Evolutionary conservation across 2,797 vertebrate genomes (phyloP).

Genomic region (Pipistrellus kuhlii): DNA sequence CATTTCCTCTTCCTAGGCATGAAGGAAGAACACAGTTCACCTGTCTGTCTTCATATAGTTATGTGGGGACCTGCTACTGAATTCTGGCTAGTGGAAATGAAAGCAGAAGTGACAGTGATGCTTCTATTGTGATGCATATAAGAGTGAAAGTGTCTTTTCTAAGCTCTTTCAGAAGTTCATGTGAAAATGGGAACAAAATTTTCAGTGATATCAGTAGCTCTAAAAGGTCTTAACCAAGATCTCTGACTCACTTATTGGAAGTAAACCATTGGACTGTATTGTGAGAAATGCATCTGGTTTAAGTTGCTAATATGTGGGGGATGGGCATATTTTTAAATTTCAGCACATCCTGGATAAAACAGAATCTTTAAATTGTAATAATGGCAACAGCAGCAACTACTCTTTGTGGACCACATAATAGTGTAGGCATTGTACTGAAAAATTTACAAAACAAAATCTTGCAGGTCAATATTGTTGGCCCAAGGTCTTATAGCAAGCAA

Average conservation of each 20-base stretch:
- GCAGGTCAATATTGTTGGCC: not conserved
- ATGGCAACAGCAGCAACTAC: not conserved
- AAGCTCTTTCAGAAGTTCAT: not conserved
- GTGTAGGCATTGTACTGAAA: not conserved
- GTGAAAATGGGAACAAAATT: not conserved
- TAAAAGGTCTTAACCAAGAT: not conserved
- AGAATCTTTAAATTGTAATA: not conserved
- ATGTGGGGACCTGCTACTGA: not conserved
- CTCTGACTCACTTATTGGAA: not conserved
- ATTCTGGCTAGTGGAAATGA: not conserved
- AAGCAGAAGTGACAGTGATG: not conserved
- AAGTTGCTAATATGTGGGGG: not conserved
- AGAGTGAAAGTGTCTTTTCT: not conserved
- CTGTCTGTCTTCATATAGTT: not conserved
- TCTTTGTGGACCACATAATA: not conserved
- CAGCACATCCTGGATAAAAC: not conserved
- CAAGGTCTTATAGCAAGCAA: not conserved
- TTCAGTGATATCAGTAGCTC: not conserved
- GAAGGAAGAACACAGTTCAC: not conserved
- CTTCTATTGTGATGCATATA: not conserved
- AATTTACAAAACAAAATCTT: slow-evolving; percentile 17
- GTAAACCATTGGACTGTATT: not conserved
- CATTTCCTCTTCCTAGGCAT: not conserved
- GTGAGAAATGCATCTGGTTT: not conserved
- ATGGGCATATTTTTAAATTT: not conserved